A percentile compares a stretch with the other conserved stretches of the same genome.
Conservation (phyloP, 2,113 vertebrate species). For the Channa maculata region DNA sequence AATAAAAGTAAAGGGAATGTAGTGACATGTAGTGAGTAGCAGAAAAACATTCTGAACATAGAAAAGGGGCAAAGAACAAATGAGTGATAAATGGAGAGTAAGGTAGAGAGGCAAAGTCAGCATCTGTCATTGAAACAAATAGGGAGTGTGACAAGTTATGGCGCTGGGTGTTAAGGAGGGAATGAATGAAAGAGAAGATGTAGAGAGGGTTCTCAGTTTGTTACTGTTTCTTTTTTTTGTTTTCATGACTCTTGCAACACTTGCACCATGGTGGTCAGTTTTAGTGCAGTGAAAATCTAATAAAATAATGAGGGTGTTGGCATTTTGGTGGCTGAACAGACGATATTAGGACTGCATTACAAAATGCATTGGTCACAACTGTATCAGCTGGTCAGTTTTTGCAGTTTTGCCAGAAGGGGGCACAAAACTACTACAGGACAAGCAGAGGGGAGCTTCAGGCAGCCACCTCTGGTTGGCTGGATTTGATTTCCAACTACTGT, state of each 20-base stretch:
- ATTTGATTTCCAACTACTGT: neutral
- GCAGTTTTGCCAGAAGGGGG: constrained; percentile 88
- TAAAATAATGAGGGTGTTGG: neutral
- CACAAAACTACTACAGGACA: constrained; percentile 83
- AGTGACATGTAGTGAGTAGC: neutral
- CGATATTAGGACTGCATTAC: neutral
- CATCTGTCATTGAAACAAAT: constrained; percentile 80
- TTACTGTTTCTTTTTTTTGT: constrained; percentile 84
- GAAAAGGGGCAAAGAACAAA: constrained; percentile 11
- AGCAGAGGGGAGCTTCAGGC: constrained; percentile 3
- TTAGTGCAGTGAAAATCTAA: neutral
- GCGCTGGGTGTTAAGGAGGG: constrained; percentile 26
- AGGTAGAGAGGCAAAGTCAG: constrained; percentile 83
- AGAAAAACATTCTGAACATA: neutral
- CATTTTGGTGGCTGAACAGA: constrained; percentile 21
- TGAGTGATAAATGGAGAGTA: constrained; percentile 7
- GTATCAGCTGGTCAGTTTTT: constrained; percentile 43
- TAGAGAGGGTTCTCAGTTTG: constrained; percentile 89
- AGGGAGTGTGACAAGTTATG: constrained; percentile 63
- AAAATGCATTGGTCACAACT: constrained; percentile 14
- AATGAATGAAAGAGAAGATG: constrained; percentile 24
- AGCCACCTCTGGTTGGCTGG: constrained; percentile 31
- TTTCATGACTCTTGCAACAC: constrained; percentile 61
- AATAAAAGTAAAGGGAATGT: constrained; percentile 22
- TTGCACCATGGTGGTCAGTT: no score